Base-by-base conservation (phyloP, 2,797 vertebrate species). In the Nannoperca australis region DNA sequence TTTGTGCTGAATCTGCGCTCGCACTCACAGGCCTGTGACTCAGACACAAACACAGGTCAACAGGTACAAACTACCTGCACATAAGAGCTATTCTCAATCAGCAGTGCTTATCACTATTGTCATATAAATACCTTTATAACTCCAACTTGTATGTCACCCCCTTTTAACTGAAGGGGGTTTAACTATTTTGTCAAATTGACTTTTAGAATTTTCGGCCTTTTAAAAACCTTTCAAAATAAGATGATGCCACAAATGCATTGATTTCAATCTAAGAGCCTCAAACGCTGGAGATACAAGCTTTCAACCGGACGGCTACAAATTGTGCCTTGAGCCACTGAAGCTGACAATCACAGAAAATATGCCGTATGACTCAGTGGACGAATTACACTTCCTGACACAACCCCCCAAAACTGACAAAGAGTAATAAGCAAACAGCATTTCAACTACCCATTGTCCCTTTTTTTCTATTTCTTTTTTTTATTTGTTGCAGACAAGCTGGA, bases 1-100 rank as follows among this genome's bases (percentile, higher is more conserved):
- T 91, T 90, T 83, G 78, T 88, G 90, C 89, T 91, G 93, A 93
- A 76, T 82, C 53, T 74, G 85, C 74, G 0, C 58, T 84, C 74
- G 27, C 40, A 45, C 65, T 62, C 24, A 47, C 24, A 60, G 59
- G 56, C 69, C 74, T 79, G 51, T 40, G 81, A 76, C 63, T 81
- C 51, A 73, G 27, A 79, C 61, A 83, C 71, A 72, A 68, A 81
- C 51, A 76, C 40, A 9, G 53, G 78, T 88, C 87, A 90, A 91
- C 91, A 92, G 84, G 88, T 89, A 66, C 61, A 63, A 54, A 44
- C 32, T 42, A 78, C 78, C 79, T 70, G 77, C 70, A 55, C 32
- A 47, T 67, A 55, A 66, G 8, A 59, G 13, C n/a, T 58, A 3
- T 34, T n/a, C 34, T 75, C 45, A 30, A 40, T 66, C 67, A 64